A percentile compares a stretch with the other conserved stretches of the same genome.
Conservation (phyloP, 2,113 vertebrate species). For the Xenus cinereus region DNA sequence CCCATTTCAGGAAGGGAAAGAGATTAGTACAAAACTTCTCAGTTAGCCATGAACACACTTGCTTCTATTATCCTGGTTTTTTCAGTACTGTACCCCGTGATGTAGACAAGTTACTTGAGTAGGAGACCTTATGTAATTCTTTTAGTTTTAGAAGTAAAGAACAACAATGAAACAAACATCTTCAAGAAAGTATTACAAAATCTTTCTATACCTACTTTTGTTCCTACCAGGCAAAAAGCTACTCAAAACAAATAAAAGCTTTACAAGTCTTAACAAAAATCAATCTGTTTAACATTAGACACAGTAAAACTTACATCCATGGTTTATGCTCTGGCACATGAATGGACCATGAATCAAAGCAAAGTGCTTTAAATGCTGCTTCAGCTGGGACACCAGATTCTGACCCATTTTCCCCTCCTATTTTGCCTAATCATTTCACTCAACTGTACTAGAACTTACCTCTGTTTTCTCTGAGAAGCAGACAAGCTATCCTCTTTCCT, state of each 20-base stretch:
- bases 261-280: background rate
- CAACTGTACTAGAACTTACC: slow-evolving; percentile 23
- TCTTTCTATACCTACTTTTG: background rate
- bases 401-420: background rate
- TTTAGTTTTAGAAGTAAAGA: background rate
- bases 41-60: background rate
- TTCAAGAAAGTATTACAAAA: background rate
- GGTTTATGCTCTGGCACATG: background rate
- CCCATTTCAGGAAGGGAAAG: background rate
- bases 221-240: background rate
- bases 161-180: background rate
- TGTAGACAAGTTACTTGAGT: background rate
- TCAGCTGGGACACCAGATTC: background rate
- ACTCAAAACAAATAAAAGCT: background rate
- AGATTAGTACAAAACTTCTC: background rate
- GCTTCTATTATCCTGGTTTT: background rate
- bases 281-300: background rate
- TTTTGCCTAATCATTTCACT: background rate
- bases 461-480: slow-evolving; percentile 77
- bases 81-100: background rate
- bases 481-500: slow-evolving; percentile 79
- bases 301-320: background rate
- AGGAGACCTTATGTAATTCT: background rate
- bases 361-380: background rate
- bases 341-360: background rate